These are phyloP conservation scores for Aplodontia rufa DNA, from an alignment of 2,113 vertebrate genomes.

Conservation along the genomic window DNA sequence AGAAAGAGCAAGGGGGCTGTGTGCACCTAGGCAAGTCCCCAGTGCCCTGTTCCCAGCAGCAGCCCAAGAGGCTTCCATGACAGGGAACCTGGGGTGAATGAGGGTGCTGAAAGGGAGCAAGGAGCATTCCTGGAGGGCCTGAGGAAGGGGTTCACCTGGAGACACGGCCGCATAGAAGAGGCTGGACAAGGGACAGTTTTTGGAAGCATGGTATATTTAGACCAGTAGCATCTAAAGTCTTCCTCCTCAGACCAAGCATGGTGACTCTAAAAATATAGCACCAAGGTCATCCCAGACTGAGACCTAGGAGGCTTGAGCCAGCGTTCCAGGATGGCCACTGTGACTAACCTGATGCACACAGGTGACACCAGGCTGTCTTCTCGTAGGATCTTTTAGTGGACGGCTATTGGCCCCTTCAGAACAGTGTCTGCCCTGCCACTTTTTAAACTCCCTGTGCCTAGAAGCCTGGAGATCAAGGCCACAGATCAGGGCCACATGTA, in stretches of 20 bases:
- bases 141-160: too few species aligned
- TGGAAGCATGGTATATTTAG: background rate
- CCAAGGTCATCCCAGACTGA: background rate
- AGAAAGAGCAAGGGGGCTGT: background rate
- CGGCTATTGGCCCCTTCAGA: background rate
- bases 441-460: background rate
- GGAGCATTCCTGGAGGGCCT: background rate
- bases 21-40: background rate
- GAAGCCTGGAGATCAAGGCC: background rate
- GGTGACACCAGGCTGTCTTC: background rate
- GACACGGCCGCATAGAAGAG: background rate
- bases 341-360: background rate
- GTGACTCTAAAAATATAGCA: background rate
- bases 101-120: fast-evolving
- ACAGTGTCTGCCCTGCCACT: background rate
- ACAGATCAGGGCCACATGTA: background rate
- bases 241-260: background rate
- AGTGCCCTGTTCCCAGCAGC: background rate
- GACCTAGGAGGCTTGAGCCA: background rate
- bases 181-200: background rate
- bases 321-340: background rate
- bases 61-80: background rate
- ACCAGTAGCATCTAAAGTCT: background rate
- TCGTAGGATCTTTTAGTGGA: fast-evolving
- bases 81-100: background rate